Evolutionary conservation across 2,797 vertebrate genomes (phyloP).

Genomic region (Falco concolor): DNA sequence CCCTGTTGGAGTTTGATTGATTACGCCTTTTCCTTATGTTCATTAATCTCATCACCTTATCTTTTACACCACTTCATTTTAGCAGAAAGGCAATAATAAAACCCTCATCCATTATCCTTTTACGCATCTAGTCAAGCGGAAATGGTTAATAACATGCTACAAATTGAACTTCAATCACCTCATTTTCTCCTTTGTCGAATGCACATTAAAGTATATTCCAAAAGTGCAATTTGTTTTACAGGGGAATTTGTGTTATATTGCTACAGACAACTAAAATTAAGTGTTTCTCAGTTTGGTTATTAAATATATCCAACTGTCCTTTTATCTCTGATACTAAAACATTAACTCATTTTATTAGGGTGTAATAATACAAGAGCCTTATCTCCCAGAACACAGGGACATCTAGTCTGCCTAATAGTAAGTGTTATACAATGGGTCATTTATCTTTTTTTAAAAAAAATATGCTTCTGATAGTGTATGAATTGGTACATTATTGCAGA

Average conservation of each 20-base stretch:
- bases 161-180: conserved; percentile 99
- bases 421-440: conserved; percentile 81
- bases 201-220: conserved; percentile 84
- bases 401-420: conserved; percentile 75
- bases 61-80: conserved; percentile 98
- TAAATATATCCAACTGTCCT: conserved; percentile 80
- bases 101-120: conserved; percentile 99
- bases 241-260: conserved; percentile 79
- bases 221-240: conserved; percentile 83
- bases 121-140: conserved; percentile 94
- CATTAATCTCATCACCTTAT: conserved; percentile 99
- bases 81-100: conserved; percentile 99
- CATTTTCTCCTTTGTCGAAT: conserved; percentile 86
- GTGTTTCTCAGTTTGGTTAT: conserved; percentile 78
- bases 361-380: conserved; percentile 81
- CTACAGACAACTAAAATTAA: conserved; percentile 79
- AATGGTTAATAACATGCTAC: conserved; percentile 99
- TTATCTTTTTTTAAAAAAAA: conserved; percentile 80
- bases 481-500: conserved; percentile 74
- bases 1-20: conserved; percentile 89
- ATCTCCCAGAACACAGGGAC: conserved; percentile 85
- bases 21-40: conserved; percentile 92
- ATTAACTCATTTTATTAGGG: conserved; percentile 78
- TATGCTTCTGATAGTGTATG: conserved; percentile 80
- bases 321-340: conserved; percentile 81